Evolutionary conservation across 1,140 invertebrate species (phyloP), one percentile per base, ranked within the genome.

Genomic region (Nephila pilipes): DNA sequence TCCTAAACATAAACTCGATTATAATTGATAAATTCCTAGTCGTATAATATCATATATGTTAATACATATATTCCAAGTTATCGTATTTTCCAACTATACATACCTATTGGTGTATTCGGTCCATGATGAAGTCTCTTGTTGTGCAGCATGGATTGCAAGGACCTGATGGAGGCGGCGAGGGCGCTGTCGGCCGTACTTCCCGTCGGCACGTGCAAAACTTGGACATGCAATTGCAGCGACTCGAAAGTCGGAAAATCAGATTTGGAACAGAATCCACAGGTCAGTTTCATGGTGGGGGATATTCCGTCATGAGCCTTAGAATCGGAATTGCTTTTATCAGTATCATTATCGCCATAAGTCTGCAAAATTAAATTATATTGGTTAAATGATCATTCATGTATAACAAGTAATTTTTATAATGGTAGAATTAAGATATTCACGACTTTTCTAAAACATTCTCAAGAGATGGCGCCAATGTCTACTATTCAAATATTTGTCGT

Each of bases 211-310:
- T 99, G 98, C 93, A 97, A 97, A 38, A 97, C 97, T 94, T 98
- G 97, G 22, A 99, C 97, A 95, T 99, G 98, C 16, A 97, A 96
- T 94, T 98, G 98, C 36, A 99, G 95, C 69, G 98, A 97, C 94
- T 98, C 98, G 96, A 98, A 96, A 29, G 96, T 97, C 22, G 96
- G 96, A 94, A 98, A 98, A 38, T 97, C 97, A 88, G 97, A 97
- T 91, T 97, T 97, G 55, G 97, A 97, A 95, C 98, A 98, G 95
- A 98, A 98, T 94, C 97, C 94, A 91, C 95, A 95, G 25, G 94
- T 89, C 36, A 95, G 14, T 18, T 60, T 36, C 85, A 54, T 60
- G 16, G 85, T 36, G 16, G 85, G 85, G 6, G 81, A 83, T 2
- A 83, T 55, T 1, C 81, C 46, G 46, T 54, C 46, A 38, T 69